These are phyloP conservation scores for Pycnomerus fuliginosus DNA, from an alignment of 2,888 invertebrate species.

Conservation along the genomic window DNA sequence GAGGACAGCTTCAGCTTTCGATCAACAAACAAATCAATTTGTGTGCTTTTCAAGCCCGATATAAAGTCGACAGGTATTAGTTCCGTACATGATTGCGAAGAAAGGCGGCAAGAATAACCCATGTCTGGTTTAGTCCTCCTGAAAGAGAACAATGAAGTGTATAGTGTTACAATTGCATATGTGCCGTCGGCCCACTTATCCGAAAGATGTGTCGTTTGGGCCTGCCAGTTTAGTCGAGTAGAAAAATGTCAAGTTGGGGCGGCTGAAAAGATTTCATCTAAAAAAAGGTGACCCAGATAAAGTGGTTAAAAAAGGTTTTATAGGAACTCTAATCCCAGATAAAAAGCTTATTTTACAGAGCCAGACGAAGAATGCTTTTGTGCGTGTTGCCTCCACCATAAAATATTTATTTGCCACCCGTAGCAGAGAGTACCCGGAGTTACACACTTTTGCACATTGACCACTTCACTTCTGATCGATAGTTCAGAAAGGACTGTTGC, in stretches of 20 bases:
- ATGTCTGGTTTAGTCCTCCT: conserved; percentile 38
- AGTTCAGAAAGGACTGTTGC: conserved; percentile 12
- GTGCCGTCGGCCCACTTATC: conserved; percentile 24
- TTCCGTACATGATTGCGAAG: conserved; percentile 44
- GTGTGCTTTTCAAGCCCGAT: too few species aligned
- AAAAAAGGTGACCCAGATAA: conserved; percentile 31
- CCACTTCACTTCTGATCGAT: too few species aligned
- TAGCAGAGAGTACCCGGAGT: too few species aligned
- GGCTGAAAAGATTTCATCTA: conserved; percentile 29
- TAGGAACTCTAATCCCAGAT: conserved; percentile 34
- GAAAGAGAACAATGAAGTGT: conserved; percentile 37
- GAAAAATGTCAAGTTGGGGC: conserved; percentile 47
- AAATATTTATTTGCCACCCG: conserved; percentile 19
- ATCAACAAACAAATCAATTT: too few species aligned
- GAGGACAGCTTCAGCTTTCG: too few species aligned
- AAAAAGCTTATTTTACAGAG: conserved; percentile 30
- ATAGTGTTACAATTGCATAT: conserved; percentile 43
- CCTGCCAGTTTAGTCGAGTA: conserved; percentile 35
- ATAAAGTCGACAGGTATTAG: conserved; percentile 48
- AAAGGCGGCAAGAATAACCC: conserved; percentile 43
- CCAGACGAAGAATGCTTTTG: conserved; percentile 32
- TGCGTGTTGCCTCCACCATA: conserved; percentile 22
- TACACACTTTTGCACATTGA: too few species aligned
- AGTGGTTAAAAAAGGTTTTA: conserved; percentile 27
- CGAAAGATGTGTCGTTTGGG: conserved; percentile 23